Evolutionary conservation across 1,140 invertebrate species (phyloP).

Genomic region (Dendroctonus ponderosae): DNA sequence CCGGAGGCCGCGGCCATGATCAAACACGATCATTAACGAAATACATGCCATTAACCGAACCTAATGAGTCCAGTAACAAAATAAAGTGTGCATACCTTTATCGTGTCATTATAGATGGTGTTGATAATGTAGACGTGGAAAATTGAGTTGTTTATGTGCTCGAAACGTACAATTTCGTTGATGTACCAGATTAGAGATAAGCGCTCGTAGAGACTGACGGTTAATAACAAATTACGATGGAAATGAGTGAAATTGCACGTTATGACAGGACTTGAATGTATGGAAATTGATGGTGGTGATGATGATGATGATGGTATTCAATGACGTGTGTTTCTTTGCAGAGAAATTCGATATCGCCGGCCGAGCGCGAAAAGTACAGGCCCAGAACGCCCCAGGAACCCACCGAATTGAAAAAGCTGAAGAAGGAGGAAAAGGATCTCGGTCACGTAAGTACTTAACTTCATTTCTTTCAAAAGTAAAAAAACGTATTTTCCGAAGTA

Average conservation of each 20-base stretch:
- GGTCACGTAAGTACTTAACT: conserved; percentile 72
- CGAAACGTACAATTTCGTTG: conserved; percentile 6
- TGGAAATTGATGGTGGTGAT: too few species aligned
- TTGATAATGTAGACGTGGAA: conserved; percentile 3
- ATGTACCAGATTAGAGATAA: conserved; percentile 12
- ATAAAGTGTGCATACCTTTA: conserved; percentile 1
- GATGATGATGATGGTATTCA: too few species aligned
- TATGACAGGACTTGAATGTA: background rate
- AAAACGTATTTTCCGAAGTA: too few species aligned
- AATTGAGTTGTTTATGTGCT: conserved; percentile 9
- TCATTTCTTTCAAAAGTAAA: conserved; percentile 36
- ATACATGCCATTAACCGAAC: too few species aligned
- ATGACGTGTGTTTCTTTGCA: conserved; percentile 43
- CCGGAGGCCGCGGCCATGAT: too few species aligned
- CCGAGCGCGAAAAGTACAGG: conserved; percentile 84
- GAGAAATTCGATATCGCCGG: conserved; percentile 83
- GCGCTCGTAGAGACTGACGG: conserved; percentile 1
- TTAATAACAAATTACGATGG: conserved; percentile 11
- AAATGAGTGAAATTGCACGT: background rate
- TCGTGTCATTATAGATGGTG: conserved; percentile 9
- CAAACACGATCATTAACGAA: too few species aligned
- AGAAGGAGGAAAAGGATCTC: conserved; percentile 82
- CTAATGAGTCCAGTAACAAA: conserved; percentile 3
- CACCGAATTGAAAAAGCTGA: conserved; percentile 67
- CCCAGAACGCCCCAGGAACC: conserved; percentile 65